A percentile compares a stretch with the other conserved stretches of the same genome.
These are phyloP conservation scores for Oligia fasciuncula DNA, from an alignment of 2,888 invertebrate genomes.

Conservation along the genomic window DNA sequence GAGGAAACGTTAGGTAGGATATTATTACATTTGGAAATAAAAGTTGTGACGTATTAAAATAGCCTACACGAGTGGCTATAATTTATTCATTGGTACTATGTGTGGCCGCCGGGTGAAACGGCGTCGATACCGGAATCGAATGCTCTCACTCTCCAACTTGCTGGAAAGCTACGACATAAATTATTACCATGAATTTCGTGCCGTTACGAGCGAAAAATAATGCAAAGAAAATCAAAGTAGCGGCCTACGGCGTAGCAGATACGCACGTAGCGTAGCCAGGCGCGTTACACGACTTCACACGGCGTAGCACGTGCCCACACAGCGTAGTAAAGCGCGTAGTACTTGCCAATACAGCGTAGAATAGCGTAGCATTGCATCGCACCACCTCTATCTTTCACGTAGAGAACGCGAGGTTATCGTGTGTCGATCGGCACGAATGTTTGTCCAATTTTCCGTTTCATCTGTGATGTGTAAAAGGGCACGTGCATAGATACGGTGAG, in stretches of 20 bases:
- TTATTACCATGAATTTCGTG: neutral
- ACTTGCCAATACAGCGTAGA: neutral
- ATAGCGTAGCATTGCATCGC: too few relatives aligned
- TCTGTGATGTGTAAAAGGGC: neutral
- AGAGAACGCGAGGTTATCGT: neutral
- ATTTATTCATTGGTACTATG: neutral
- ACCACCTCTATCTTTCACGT: neutral
- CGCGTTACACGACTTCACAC: neutral
- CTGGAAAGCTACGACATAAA: neutral
- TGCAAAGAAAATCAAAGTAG: neutral
- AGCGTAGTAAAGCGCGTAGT: neutral
- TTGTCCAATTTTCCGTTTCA: conserved; percentile 4
- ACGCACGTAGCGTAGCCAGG: neutral
- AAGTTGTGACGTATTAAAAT: neutral
- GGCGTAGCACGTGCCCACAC: neutral
- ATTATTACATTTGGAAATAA: neutral
- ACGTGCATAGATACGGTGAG: neutral
- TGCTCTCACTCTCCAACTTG: neutral
- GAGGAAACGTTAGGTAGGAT: neutral
- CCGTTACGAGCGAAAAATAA: neutral
- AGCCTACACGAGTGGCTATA: neutral
- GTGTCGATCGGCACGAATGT: neutral
- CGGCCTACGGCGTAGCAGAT: neutral
- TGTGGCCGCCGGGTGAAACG: neutral
- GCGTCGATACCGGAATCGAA: neutral